Evolutionary conservation across 2,113 vertebrate species (phyloP).

Genomic region (Varanus komodoensis): DNA sequence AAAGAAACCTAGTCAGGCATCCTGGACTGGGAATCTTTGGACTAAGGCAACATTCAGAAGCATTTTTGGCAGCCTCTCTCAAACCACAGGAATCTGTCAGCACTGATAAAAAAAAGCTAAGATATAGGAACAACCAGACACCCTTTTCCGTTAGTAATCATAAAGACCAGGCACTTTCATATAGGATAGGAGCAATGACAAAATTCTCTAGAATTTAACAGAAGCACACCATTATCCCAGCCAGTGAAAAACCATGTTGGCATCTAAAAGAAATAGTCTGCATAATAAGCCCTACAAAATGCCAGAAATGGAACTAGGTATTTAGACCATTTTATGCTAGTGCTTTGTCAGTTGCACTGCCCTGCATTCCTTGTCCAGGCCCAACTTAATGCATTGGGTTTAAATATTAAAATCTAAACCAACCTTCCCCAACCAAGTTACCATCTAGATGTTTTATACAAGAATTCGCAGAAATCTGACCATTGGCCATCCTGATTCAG

Average conservation of each 20-base stretch:
- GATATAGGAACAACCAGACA: conserved; percentile 11
- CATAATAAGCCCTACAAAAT: background rate
- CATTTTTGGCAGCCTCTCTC: conserved; percentile 16
- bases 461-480: background rate
- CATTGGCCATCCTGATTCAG: background rate
- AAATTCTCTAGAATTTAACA: conserved; percentile 3
- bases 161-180: background rate
- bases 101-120: background rate
- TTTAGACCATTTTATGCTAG: no score
- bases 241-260: background rate
- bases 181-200: background rate
- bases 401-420: no score
- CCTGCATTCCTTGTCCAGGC: background rate
- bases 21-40: conserved; percentile 1
- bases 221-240: background rate
- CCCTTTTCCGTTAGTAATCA: background rate
- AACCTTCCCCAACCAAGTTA: no score
- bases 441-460: background rate
- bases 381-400: background rate
- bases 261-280: background rate
- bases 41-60: conserved; percentile 5
- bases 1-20: background rate
- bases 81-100: conserved; percentile 23
- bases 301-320: background rate
- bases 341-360: background rate